Evolutionary conservation across 2,113 vertebrate species (phyloP).

Genomic region (Dasyurus viverrinus): DNA sequence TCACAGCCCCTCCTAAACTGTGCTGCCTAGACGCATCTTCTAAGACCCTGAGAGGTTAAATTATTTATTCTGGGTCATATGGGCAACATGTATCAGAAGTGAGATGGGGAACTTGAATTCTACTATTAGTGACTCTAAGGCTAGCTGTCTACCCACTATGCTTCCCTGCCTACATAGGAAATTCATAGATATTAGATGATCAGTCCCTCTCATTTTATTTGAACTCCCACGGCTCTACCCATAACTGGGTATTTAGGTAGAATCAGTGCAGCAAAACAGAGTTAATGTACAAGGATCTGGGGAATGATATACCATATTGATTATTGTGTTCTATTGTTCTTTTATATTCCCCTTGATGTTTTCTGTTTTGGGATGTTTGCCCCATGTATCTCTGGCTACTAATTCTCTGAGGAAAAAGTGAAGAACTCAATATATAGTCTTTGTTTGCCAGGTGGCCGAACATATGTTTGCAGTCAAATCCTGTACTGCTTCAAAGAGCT

Average conservation of each 20-base stretch:
- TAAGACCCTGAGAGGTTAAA: not conserved
- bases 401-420: not conserved
- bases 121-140: not conserved
- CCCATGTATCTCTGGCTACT: not conserved
- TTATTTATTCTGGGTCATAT: not conserved
- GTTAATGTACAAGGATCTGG: not conserved
- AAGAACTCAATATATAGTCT: not conserved
- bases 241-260: not conserved
- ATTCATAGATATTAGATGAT: too few relatives aligned
- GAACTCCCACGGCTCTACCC: not conserved
- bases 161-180: not conserved
- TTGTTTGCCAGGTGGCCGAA: not conserved
- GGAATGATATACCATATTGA: not conserved
- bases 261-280: not conserved
- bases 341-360: not conserved
- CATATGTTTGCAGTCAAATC: not conserved
- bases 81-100: not conserved
- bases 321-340: not conserved
- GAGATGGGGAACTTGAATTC: not conserved
- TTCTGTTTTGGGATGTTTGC: too few relatives aligned
- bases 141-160: too few relatives aligned
- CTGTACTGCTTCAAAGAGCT: not conserved
- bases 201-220: too few relatives aligned
- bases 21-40: not conserved
- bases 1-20: not conserved